These are phyloP conservation scores for Esox niger DNA, from an alignment of 2,113 vertebrate genomes.

Conservation along the genomic window DNA sequence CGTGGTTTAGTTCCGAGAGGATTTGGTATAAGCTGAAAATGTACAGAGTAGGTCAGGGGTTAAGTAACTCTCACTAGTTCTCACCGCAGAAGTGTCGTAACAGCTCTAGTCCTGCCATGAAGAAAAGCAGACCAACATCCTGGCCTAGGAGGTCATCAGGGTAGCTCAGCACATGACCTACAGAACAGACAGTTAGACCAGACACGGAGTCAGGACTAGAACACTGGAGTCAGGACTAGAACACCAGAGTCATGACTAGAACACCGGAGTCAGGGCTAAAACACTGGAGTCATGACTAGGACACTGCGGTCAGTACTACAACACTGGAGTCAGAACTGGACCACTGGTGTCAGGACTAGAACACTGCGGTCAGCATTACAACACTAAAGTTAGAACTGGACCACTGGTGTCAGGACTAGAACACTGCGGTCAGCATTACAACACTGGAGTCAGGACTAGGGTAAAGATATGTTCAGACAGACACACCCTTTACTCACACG, in stretches of 20 bases:
- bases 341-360: too few species aligned
- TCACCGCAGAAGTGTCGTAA: constrained; percentile 73
- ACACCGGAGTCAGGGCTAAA: too few species aligned
- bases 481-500: too few species aligned
- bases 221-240: neutral
- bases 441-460: neutral
- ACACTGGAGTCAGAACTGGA: too few species aligned
- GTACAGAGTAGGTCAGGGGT: too few species aligned
- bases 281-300: neutral
- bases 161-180: constrained; percentile 81
- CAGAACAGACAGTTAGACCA: constrained; percentile 5
- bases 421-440: too few species aligned
- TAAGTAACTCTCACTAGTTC: constrained; percentile 31
- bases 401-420: too few species aligned
- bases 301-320: neutral
- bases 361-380: neutral
- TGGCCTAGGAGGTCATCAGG: constrained; percentile 64
- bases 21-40: too few species aligned
- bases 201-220: neutral
- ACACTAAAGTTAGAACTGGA: neutral
- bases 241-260: too few species aligned
- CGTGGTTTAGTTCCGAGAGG: too few species aligned
- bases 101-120: constrained; percentile 75
- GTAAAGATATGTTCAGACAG: too few species aligned
- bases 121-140: constrained; percentile 75